Evolutionary conservation across 2,113 vertebrate genomes (phyloP).

Genomic region (Eubucco bourcierii): DNA sequence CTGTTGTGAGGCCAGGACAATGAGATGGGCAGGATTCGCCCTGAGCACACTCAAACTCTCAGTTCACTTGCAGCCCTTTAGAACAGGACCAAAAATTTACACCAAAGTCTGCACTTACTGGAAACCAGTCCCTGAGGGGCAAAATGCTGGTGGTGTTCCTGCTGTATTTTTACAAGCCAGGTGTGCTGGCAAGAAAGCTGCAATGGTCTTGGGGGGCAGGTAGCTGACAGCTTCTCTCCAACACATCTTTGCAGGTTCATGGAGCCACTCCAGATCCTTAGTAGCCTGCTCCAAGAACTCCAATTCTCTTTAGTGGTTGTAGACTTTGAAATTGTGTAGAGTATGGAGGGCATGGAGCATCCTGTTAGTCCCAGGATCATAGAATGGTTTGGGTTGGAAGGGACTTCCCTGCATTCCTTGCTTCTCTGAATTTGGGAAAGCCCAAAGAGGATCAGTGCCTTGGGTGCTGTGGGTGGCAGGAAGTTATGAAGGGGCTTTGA

Average conservation of each 20-base stretch:
- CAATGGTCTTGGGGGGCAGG: neutral
- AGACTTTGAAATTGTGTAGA: neutral
- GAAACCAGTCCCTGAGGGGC: constrained; percentile 17
- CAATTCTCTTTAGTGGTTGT: neutral
- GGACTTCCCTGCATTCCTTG: neutral
- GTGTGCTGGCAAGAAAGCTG: constrained; percentile 35
- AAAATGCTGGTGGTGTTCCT: constrained; percentile 10
- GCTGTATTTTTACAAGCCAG: constrained; percentile 47
- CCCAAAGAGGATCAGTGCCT: neutral
- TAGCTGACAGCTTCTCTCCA: constrained; percentile 42
- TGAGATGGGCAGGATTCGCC: neutral
- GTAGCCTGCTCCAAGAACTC: neutral
- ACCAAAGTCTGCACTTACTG: constrained; percentile 25
- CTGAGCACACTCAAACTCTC: neutral
- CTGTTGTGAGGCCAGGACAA: neutral
- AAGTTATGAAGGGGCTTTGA: neutral
- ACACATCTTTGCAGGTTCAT: neutral
- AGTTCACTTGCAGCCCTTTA: neutral
- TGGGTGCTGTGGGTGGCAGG: fast-evolving
- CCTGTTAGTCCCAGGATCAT: neutral
- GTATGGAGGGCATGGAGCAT: neutral
- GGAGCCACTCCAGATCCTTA: neutral
- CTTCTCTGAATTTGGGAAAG: neutral
- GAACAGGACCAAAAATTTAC: neutral
- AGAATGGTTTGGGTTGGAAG: neutral